phyloP scores from a whole-genome alignment of 2,113 vertebrate species.

The Argyrosomus japonicus region DNA sequence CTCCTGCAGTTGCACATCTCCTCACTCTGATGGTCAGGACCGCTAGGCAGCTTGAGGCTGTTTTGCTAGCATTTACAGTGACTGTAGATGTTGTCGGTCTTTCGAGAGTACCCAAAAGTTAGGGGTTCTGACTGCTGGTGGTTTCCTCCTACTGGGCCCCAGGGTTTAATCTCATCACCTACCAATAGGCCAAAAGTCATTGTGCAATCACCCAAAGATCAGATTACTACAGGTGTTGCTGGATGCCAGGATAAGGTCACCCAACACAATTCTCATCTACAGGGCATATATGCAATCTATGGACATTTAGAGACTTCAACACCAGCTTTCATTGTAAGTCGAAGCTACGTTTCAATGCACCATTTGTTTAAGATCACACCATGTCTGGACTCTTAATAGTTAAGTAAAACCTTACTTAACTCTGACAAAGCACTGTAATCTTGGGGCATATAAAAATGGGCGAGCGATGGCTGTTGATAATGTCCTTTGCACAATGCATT shows the following conservation, averaged over 20 bases:
- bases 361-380: background rate
- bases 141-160: background rate
- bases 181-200: background rate
- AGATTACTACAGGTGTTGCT: background rate
- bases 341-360: background rate
- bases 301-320: background rate
- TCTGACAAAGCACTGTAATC: conserved; percentile 4
- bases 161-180: background rate
- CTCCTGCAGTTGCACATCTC: background rate
- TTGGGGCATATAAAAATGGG: conserved; percentile 14
- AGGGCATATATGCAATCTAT: background rate
- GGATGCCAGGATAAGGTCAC: background rate
- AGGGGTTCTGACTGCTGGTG: background rate
- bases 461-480: conserved; percentile 17
- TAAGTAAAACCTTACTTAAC: background rate
- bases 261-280: background rate
- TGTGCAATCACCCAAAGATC: background rate
- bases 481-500: conserved; percentile 28
- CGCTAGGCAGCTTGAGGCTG: background rate
- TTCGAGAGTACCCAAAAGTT: background rate
- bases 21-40: background rate
- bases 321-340: background rate
- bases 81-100: background rate
- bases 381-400: background rate
- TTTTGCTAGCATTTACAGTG: background rate